Conservation (phyloP, 1,140 invertebrate species). For the Platorchestia sp. region DNA sequence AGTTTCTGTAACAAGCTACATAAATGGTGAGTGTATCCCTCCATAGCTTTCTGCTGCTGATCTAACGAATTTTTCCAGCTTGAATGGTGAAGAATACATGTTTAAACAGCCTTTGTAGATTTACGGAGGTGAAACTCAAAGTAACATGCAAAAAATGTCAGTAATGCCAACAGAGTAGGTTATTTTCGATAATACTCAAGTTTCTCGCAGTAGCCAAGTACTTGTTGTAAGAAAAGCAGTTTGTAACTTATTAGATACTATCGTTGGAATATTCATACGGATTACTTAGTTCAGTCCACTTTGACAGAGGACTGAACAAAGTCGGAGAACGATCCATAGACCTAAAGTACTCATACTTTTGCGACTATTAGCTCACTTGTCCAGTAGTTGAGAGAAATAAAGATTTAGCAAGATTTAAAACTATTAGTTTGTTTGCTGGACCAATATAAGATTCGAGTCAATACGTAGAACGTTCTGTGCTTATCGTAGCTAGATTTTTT, state of each 20-base stretch:
- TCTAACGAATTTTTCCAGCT: not conserved
- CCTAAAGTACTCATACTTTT: constrained; percentile 10
- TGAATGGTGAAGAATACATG: not conserved
- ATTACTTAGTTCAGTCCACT: not conserved
- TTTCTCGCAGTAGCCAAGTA: not conserved
- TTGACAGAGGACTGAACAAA: not conserved
- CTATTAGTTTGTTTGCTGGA: constrained; percentile 45
- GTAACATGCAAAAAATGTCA: not conserved
- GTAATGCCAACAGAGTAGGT: not conserved
- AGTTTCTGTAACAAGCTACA: not conserved
- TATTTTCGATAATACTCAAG: constrained; percentile 10
- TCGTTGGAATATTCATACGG: not conserved
- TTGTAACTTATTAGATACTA: not conserved
- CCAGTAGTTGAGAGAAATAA: constrained; percentile 22
- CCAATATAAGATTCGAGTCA: constrained; percentile 32
- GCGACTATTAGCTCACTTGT: constrained; percentile 25
- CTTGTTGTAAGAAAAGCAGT: not conserved
- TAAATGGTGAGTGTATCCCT: not conserved
- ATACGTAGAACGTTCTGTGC: constrained; percentile 32
- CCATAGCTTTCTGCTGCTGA: not conserved
- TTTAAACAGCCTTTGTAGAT: not conserved
- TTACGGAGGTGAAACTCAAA: not conserved
- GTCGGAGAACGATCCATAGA: not conserved
- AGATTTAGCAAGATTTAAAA: not conserved
- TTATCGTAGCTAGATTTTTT: constrained; percentile 43